Evolutionary conservation across 2,888 invertebrate genomes (phyloP), one percentile per base, ranked within the genome.

Genomic region (Tenthredo scrophulariae): DNA sequence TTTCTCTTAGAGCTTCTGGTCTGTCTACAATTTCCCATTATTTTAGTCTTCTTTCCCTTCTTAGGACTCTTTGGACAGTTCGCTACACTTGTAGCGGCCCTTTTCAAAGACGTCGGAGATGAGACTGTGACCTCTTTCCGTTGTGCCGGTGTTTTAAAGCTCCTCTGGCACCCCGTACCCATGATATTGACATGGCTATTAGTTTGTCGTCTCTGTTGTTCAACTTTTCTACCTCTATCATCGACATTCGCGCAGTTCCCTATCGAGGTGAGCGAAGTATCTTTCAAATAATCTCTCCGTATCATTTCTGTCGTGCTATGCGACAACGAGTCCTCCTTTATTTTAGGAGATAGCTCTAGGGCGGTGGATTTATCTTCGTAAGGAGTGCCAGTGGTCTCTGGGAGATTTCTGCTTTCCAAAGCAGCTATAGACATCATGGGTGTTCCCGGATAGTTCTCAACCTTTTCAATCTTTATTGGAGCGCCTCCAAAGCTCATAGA

Each of bases 1-100:
- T 91, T 91, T 88, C 93, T 89, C 84, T 90, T 91, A 80, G 93
- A 93, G 86, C 91, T 91, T 87, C 93, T 90, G 1, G 90, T 92
- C 87, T 89, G 90, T 84, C 88, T 90, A 22, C 86, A n/a, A 75
- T n/a, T 85, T 86, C 37, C 84, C 86, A 29, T 29, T 10, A 10
- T 26, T 26, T 83, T 83, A 2, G 67, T 10, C 22, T 65, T 83
- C 22, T 83, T 83, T 58, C 4, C 43, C 26, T 83, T 83, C 29
- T 83, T 83, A 0, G 83, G 50, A n/a, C 83, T 54, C 46, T 85
- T 85, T 15, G 46, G 43, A 40, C 54, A 72, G 29, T 29, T 67
- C 0, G 43, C 43, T 80, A 87, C 58, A 46, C 87, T 86, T 1
- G 86, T 70, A 6, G 86, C 74, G 5, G 85, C 83, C 74, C 87